These are phyloP conservation scores for Callopanchax toddi DNA, from an alignment of 2,113 vertebrate species.

Conservation along the genomic window DNA sequence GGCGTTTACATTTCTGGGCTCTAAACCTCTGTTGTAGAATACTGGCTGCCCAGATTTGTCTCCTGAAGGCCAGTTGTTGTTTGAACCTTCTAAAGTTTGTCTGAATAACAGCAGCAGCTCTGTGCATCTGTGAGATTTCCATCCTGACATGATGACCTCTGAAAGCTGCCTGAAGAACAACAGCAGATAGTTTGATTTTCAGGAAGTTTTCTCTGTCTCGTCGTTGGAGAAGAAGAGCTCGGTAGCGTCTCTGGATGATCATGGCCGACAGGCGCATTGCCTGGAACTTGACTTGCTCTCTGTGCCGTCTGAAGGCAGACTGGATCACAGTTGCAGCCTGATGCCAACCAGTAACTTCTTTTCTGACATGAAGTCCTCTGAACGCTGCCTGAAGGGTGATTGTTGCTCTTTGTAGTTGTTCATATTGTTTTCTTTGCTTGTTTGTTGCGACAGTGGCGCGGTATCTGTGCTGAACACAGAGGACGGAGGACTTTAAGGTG, in stretches of 20 bases:
- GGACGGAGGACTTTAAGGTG: constrained; percentile 55
- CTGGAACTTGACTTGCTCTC: constrained; percentile 67
- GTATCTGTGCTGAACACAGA: constrained; percentile 81
- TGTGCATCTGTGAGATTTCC: constrained; percentile 48
- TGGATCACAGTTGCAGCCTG: constrained; percentile 83
- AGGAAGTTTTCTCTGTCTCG: constrained; percentile 69
- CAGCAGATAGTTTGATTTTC: constrained; percentile 48
- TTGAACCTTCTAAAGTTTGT: constrained; percentile 73
- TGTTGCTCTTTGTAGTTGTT: constrained; percentile 58
- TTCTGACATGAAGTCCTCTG: constrained; percentile 79
- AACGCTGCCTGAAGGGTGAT: constrained; percentile 81
- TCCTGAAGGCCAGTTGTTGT: constrained; percentile 70
- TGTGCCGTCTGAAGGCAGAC: constrained; percentile 81
- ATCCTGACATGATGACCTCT: constrained; percentile 60
- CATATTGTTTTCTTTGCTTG: constrained; percentile 68
- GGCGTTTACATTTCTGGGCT: constrained; percentile 68
- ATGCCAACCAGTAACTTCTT: constrained; percentile 62
- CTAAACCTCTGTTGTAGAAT: constrained; percentile 82
- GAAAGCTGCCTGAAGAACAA: constrained; percentile 74
- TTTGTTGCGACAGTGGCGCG: constrained; percentile 49
- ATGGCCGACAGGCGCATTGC: constrained; percentile 78
- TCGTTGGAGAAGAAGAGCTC: constrained; percentile 67
- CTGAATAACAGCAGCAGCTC: constrained; percentile 60
- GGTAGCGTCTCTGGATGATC: constrained; percentile 82
- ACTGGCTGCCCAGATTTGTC: constrained; percentile 65